phyloP scores from a whole-genome alignment of 1,140 invertebrate species.

The Rhopalosiphum maidis region DNA sequence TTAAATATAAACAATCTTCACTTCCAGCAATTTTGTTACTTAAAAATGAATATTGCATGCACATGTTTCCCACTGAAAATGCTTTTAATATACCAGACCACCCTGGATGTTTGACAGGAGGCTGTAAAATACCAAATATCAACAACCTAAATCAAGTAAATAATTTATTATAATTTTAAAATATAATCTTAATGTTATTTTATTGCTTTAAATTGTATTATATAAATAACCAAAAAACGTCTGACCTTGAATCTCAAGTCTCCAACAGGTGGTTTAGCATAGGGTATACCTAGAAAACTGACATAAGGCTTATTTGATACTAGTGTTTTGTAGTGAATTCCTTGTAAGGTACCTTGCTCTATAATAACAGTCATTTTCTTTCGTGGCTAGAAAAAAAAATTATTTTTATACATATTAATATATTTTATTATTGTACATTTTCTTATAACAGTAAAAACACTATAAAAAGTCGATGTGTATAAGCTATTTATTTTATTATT shows the following conservation, averaged over 20 bases:
- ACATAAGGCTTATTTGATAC: constrained; percentile 49
- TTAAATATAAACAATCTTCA: constrained; percentile 60
- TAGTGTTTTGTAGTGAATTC: constrained; percentile 22
- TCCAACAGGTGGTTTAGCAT: constrained; percentile 60
- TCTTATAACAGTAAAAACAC: not conserved
- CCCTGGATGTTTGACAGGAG: constrained; percentile 55
- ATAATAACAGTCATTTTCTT: constrained; percentile 49
- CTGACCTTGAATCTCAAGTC: constrained; percentile 60
- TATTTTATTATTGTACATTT: not conserved
- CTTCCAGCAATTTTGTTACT: constrained; percentile 21
- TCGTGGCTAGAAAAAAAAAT: constrained; percentile 6
- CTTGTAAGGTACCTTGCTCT: constrained; percentile 57
- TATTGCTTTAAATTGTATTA: too few species aligned
- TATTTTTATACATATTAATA: not conserved
- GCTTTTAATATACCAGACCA: constrained; percentile 58
- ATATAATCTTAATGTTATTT: not conserved
- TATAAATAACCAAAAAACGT: not conserved
- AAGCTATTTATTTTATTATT: too few species aligned
- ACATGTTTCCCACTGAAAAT: constrained; percentile 45
- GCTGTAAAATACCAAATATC: constrained; percentile 38
- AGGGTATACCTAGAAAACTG: constrained; percentile 60
- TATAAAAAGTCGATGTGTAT: not conserved
- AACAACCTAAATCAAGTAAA: not conserved
- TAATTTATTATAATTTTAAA: not conserved
- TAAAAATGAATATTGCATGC: constrained; percentile 47